Conservation (phyloP, 2,113 vertebrate species). For the Gnathonemus longibarbis region DNA sequence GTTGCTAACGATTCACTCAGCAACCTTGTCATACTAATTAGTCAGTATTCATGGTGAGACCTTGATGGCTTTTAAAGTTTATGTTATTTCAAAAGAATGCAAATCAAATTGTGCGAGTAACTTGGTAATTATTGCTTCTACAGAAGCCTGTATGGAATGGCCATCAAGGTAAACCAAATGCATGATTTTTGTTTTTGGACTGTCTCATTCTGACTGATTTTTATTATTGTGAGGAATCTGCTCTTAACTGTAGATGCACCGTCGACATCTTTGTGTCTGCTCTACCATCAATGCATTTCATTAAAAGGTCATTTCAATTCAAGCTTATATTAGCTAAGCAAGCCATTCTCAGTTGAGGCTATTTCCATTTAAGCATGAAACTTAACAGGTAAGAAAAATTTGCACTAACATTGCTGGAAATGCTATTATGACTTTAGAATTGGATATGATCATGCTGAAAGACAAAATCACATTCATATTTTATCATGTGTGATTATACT, state of each 20-base stretch:
- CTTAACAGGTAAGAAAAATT: not conserved
- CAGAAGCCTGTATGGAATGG: not conserved
- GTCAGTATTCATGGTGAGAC: not conserved
- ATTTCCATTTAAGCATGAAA: not conserved
- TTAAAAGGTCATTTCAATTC: not conserved
- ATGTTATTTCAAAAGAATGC: not conserved
- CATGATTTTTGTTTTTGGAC: not conserved
- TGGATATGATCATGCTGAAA: not conserved
- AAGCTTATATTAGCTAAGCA: not conserved
- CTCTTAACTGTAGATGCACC: not conserved
- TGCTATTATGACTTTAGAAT: not conserved
- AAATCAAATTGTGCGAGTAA: not conserved
- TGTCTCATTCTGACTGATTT: not conserved
- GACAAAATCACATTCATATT: not conserved
- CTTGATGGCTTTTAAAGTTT: not conserved
- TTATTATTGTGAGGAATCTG: not conserved
- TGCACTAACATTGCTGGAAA: not conserved
- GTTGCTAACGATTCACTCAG: not conserved
- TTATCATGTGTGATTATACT: not conserved
- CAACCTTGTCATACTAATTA: not conserved
- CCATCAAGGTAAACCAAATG: not conserved
- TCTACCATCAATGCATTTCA: not conserved
- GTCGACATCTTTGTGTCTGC: not conserved
- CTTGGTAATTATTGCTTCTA: not conserved
- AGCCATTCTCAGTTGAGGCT: not conserved